These are phyloP conservation scores for Acleris holmiana DNA, from an alignment of 2,888 invertebrate species.

Conservation along the genomic window DNA sequence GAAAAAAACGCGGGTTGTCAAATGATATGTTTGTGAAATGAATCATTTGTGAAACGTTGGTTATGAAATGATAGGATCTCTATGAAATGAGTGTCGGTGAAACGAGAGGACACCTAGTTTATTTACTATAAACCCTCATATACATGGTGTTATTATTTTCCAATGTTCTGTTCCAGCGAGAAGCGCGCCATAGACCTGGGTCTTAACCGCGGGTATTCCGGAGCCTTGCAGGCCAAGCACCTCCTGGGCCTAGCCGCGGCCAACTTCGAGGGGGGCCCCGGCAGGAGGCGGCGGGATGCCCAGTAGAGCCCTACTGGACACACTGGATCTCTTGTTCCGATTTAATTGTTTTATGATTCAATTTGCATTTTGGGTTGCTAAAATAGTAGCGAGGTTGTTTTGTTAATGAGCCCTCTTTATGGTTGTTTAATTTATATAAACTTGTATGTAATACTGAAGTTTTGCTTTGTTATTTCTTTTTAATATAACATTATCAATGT, in stretches of 20 bases:
- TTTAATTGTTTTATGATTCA: neutral
- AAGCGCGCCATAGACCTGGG: constrained; percentile 96
- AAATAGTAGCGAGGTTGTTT: too few relatives aligned
- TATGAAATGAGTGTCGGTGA: too few relatives aligned
- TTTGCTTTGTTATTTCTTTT: neutral
- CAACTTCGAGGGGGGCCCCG: constrained; percentile 94
- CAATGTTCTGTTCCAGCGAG: constrained; percentile 81
- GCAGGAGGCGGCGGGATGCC: constrained; percentile 91
- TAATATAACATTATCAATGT: too few relatives aligned
- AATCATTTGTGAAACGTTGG: too few relatives aligned
- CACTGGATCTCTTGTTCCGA: constrained; percentile 27
- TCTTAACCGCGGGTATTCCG: constrained; percentile 94
- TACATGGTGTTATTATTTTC: neutral
- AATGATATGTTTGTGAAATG: too few relatives aligned
- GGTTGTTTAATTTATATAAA: neutral
- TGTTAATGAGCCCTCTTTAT: too few relatives aligned
- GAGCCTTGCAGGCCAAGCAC: constrained; percentile 95
- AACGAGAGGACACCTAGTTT: too few relatives aligned
- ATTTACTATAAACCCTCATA: neutral
- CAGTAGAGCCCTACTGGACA: constrained; percentile 52
- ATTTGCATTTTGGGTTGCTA: neutral
- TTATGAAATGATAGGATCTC: too few relatives aligned
- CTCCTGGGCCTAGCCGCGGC: constrained; percentile 95
- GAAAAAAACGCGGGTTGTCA: too few relatives aligned
- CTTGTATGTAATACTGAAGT: too few relatives aligned